Evolutionary conservation across 2,113 vertebrate genomes (phyloP), one percentile per base, ranked within the genome.

Genomic region (Mirza zaza): DNA sequence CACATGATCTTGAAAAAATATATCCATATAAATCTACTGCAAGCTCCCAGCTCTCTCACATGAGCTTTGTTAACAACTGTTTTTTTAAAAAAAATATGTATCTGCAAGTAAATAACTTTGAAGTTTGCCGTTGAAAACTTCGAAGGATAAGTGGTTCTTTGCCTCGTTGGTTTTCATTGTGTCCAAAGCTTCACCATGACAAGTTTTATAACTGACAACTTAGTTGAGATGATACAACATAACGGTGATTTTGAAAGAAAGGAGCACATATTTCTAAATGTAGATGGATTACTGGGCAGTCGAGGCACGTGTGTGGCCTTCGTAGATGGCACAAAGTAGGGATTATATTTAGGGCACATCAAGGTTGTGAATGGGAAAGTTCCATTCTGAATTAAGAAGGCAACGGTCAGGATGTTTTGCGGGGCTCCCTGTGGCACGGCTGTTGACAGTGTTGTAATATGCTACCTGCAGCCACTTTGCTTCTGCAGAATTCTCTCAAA

Each of bases 401-500:
- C 93, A 90, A 93, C 52, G 96, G 96, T 96, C 91, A 45, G 94
- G 97, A 95, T 96, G 92, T 83, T 89, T 89, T 88, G 83, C 73
- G 87, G 91, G 95, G 96, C 97, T 97, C 97, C 97, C 95, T 50
- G 70, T 77, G 85, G 92, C 89, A 81, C 96, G 90, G 95, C 94
- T 97, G 94, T 91, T 96, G 95, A 97, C 95, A 95, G 87, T 71
- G 95, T 92, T 97, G 89, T 87, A 93, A 96, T 93, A 63, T 86
- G 79, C 95, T 96, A 94, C 93, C 96, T 96, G 90, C 81, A 96
- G n/a, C 85, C 75, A 87, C 97, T 96, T 97, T 96, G 94, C 95
- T 97, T 95, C 96, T 97, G 93, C 88, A 88, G 96, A 97, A 98
- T 98, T 98, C 97, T 94, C 95, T 98, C 97, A 97, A 97, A 93